These are phyloP conservation scores for Siderastrea siderea DNA, from an alignment of 92 coral and sea anemone species.

Conservation along the genomic window DNA sequence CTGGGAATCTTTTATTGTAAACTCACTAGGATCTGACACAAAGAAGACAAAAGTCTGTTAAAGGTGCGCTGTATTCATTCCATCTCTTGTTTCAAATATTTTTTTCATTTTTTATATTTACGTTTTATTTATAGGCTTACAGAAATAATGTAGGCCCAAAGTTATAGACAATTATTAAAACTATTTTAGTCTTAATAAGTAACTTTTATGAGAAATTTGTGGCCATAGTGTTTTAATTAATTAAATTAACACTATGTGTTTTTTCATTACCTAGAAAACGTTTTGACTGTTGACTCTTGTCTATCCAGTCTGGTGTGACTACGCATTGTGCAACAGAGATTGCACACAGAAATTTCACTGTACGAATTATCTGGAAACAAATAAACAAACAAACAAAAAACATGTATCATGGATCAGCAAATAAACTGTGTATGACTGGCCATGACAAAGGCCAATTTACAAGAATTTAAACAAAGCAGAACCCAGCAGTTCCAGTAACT, in stretches of 20 bases:
- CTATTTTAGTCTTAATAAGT: no score
- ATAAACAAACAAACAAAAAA: background rate
- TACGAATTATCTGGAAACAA: conserved; percentile 84
- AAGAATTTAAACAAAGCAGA: no score
- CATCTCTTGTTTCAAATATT: no score
- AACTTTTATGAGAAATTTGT: no score
- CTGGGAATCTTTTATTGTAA: conserved; percentile 71
- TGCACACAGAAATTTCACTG: conserved; percentile 93
- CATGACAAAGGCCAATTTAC: background rate
- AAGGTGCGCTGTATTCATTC: no score
- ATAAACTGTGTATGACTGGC: background rate
- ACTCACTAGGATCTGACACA: conserved; percentile 77
- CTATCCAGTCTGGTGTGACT: conserved; percentile 88
- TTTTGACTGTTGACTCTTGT: conserved; percentile 72
- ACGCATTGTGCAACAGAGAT: conserved; percentile 87
- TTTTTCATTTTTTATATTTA: no score
- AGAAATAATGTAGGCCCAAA: no score
- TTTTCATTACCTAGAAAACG: conserved; percentile 70
- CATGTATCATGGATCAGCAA: background rate
- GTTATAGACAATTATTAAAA: no score
- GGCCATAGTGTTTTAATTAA: no score
- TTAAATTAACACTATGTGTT: no score
- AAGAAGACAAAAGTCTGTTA: background rate
- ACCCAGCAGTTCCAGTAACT: no score
- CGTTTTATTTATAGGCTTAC: no score